A percentile compares a stretch with the other conserved stretches of the same genome.
Evolutionary conservation across 2,113 vertebrate species (phyloP).

Genomic region (Micronycteris hirsuta): DNA sequence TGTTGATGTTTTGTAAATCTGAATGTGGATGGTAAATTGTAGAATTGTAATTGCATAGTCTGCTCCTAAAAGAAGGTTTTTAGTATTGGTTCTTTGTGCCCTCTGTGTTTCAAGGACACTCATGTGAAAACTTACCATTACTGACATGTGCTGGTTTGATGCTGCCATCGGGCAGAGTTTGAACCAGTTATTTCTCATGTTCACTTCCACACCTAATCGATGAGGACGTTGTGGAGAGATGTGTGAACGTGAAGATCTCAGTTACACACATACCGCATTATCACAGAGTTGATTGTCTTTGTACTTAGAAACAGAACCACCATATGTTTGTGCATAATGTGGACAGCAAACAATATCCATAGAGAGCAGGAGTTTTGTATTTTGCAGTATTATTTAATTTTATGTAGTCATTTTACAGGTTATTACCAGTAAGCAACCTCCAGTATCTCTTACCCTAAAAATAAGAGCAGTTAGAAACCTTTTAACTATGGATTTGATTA

Average conservation of each 20-base stretch:
- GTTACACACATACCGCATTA: background rate
- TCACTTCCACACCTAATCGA: constrained; percentile 21
- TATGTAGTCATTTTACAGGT: background rate
- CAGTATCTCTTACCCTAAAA: background rate
- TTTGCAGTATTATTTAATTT: background rate
- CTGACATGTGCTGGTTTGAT: background rate
- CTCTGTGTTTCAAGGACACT: background rate
- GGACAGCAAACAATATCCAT: background rate
- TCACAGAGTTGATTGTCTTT: background rate
- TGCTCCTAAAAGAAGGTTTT: background rate
- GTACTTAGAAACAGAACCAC: background rate
- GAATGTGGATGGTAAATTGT: background rate
- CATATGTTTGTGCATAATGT: background rate
- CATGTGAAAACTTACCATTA: constrained; percentile 26
- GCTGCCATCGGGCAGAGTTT: background rate
- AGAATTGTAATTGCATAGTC: background rate
- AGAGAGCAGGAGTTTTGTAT: background rate
- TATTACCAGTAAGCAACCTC: background rate
- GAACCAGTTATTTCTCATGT: background rate
- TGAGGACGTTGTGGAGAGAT: constrained; percentile 22
- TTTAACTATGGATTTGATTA: background rate
- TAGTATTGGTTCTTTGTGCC: background rate
- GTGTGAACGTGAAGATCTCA: background rate
- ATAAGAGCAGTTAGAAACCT: background rate
- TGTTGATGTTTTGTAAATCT: background rate